Percentiles rank a stretch among this genome's conserved stretches.
Evolutionary conservation across 2,113 vertebrate species (phyloP).

Genomic region (Mus pahari): DNA sequence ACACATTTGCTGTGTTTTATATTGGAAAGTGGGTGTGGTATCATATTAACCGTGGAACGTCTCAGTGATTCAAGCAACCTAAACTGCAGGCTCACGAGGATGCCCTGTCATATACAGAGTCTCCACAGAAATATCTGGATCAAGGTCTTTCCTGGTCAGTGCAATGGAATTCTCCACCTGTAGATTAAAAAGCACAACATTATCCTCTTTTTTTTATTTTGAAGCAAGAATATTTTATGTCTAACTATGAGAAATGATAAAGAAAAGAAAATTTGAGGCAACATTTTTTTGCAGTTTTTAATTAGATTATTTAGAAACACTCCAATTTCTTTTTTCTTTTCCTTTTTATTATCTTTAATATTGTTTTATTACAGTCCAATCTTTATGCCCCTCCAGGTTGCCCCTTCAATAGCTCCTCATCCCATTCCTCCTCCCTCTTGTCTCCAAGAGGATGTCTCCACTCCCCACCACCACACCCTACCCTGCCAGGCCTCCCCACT

Average conservation of each 20-base stretch:
- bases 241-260: background rate
- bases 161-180: background rate
- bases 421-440: too few relatives aligned
- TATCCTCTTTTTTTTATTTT: background rate
- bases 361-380: too few relatives aligned
- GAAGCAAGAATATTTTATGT: background rate
- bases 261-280: background rate
- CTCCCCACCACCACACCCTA: too few relatives aligned
- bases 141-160: background rate
- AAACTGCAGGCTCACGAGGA: too few relatives aligned
- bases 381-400: too few relatives aligned
- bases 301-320: slow-evolving; percentile 24
- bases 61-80: background rate
- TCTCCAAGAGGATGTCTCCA: too few relatives aligned
- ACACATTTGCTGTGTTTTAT: background rate
- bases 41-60: background rate
- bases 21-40: background rate
- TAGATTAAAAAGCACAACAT: background rate
- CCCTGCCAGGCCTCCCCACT: too few relatives aligned
- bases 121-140: background rate
- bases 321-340: background rate
- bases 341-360: too few relatives aligned
- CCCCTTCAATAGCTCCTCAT: too few relatives aligned
- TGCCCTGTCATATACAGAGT: background rate
- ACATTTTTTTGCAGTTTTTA: slow-evolving; percentile 23